phyloP scores from a whole-genome alignment of 2,797 vertebrate genomes.

The Sciurus carolinensis region DNA sequence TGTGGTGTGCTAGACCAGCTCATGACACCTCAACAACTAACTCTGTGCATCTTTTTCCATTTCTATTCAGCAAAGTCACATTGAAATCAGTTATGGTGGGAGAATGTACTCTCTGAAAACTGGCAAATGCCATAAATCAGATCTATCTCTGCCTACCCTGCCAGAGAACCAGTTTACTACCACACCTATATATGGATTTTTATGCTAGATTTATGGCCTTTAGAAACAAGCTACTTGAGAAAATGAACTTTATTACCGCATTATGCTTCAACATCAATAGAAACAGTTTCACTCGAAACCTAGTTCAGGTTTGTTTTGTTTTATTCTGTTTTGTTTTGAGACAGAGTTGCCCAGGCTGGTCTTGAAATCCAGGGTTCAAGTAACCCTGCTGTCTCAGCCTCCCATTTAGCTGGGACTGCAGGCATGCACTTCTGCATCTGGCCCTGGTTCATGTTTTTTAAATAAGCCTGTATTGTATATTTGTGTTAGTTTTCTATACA shows the following conservation, averaged over 20 bases:
- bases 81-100: neutral
- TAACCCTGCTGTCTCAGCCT: neutral
- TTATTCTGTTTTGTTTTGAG: neutral
- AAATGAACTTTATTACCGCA: slow-evolving; percentile 15
- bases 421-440: neutral
- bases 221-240: slow-evolving; percentile 27
- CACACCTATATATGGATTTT: neutral
- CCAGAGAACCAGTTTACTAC: neutral
- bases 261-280: neutral
- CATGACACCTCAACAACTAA: neutral
- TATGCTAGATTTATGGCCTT: neutral
- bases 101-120: neutral
- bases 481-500: slow-evolving; percentile 17
- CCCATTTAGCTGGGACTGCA: neutral
- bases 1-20: neutral
- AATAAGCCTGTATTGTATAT: neutral
- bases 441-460: neutral
- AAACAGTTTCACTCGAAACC: neutral
- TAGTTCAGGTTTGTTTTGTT: neutral
- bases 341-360: neutral
- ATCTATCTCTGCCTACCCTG: too few species aligned
- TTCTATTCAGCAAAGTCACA: neutral
- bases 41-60: neutral
- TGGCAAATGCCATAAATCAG: neutral
- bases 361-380: neutral